A percentile compares a stretch with the other conserved stretches of the same genome.
Evolutionary conservation across 2,113 vertebrate species (phyloP).

Genomic region (Lates calcarifer): DNA sequence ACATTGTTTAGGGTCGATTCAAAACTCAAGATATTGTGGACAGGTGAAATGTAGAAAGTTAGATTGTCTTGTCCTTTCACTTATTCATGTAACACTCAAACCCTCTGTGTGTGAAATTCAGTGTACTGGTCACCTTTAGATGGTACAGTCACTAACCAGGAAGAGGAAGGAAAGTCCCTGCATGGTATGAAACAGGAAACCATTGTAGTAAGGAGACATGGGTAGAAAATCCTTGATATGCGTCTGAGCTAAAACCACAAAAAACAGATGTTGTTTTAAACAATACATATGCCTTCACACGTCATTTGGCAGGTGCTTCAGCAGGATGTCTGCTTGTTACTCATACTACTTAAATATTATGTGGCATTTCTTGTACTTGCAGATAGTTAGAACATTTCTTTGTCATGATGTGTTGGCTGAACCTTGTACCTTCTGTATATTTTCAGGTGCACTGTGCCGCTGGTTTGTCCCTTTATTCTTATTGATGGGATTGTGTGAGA

Average conservation of each 20-base stretch:
- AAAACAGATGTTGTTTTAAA: slow-evolving; percentile 54
- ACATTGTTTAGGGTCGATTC: not conserved
- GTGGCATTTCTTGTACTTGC: not conserved
- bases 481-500: not conserved
- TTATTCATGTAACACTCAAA: not conserved
- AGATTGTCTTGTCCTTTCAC: not conserved
- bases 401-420: not conserved
- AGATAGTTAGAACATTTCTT: not conserved
- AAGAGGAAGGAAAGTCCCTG: slow-evolving; percentile 71
- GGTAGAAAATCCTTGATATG: not conserved
- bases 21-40: not conserved
- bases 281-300: not conserved
- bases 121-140: not conserved
- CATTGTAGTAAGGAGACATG: slow-evolving; percentile 21
- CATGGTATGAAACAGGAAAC: slow-evolving; percentile 52
- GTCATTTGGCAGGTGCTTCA: not conserved
- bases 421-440: not conserved
- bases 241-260: slow-evolving; percentile 31
- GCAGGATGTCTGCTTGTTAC: not conserved
- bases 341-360: not conserved
- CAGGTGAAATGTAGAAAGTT: not conserved
- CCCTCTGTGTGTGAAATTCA: not conserved
- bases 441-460: not conserved
- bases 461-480: slow-evolving; percentile 13
- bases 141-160: slow-evolving; percentile 5